phyloP scores from a whole-genome alignment of 2,888 invertebrate species.

The Tetropium fuscum region DNA sequence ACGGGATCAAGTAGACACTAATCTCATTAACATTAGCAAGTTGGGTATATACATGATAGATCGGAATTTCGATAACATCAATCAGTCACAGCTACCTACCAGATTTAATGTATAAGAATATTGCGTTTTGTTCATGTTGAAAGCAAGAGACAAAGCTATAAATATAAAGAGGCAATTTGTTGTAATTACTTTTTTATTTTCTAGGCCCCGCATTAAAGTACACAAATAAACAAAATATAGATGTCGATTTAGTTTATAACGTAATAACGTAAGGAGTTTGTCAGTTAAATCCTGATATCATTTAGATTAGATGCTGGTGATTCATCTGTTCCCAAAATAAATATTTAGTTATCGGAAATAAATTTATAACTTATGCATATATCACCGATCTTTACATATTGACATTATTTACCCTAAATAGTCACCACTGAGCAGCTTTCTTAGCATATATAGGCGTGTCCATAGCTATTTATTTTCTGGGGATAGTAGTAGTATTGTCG shows the following conservation, averaged over 20 bases:
- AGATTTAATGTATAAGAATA: background rate
- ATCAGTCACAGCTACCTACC: constrained; percentile 8
- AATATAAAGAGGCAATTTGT: background rate
- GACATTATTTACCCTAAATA: no score
- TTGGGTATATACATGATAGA: constrained; percentile 1
- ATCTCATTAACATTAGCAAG: constrained; percentile 7
- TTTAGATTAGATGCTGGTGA: no score
- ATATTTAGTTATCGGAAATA: no score
- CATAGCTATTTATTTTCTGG: no score
- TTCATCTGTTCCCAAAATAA: no score
- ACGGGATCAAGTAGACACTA: background rate
- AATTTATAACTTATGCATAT: no score
- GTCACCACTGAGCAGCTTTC: no score
- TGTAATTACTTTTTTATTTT: background rate
- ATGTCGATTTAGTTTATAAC: background rate
- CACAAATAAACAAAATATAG: background rate
- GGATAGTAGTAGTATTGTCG: no score
- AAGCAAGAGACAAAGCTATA: background rate
- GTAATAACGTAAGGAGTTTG: no score
- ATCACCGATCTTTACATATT: no score
- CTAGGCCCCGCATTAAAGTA: background rate
- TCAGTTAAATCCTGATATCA: no score
- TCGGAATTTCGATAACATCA: background rate
- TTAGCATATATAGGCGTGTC: no score
- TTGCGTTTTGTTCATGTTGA: background rate